phyloP scores from a whole-genome alignment of 2,888 invertebrate genomes.

The Thyatira batis region DNA sequence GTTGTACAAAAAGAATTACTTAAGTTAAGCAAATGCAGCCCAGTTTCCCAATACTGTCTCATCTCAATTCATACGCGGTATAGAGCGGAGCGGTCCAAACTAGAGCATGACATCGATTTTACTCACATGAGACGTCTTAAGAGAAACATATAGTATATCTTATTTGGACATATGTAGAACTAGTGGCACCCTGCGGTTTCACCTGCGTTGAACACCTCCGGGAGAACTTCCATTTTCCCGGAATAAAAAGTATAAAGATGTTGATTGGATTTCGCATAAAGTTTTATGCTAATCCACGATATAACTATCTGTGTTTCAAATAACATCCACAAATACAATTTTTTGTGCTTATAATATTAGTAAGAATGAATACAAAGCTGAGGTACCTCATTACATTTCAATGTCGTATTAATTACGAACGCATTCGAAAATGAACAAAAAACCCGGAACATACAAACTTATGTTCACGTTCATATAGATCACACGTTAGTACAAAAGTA shows the following conservation, averaged over 20 bases:
- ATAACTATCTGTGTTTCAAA: too few species aligned
- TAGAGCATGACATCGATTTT: slow-evolving; percentile 64
- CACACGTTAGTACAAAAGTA: slow-evolving; percentile 3
- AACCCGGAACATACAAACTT: slow-evolving; percentile 1
- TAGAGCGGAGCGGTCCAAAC: slow-evolving; percentile 42
- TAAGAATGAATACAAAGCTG: not conserved
- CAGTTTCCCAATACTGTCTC: slow-evolving; percentile 30
- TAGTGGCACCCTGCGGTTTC: too few species aligned
- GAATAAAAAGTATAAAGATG: too few species aligned
- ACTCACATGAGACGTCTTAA: slow-evolving; percentile 27
- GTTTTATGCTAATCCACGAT: too few species aligned
- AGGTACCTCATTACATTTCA: not conserved
- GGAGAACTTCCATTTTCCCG: too few species aligned
- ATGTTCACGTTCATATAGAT: not conserved
- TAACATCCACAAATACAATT: too few species aligned
- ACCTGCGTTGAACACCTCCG: too few species aligned
- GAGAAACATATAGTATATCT: too few species aligned
- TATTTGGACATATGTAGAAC: too few species aligned
- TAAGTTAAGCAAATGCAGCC: slow-evolving; percentile 1
- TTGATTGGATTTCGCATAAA: too few species aligned
- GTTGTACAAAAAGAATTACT: not conserved
- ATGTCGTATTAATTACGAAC: slow-evolving; percentile 4
- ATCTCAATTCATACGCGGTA: slow-evolving; percentile 36
- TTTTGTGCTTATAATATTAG: not conserved
- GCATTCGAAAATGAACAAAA: slow-evolving; percentile 9